Conservation (phyloP, 1,140 invertebrate species). For the Ceratina japonica region DNA sequence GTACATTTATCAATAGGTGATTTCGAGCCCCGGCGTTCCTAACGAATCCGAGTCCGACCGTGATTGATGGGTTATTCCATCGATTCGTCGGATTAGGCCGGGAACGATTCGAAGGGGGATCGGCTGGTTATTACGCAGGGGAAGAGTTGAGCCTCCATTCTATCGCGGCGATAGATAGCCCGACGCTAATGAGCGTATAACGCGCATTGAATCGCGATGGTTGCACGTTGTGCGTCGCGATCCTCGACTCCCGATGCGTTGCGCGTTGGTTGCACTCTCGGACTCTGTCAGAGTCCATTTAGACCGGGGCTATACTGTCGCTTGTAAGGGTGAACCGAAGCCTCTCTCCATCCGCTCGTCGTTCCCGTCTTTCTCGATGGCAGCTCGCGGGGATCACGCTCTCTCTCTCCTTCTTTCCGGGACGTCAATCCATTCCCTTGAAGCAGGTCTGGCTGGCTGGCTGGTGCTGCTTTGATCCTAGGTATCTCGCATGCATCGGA, state of each 20-base stretch:
- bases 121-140: slow-evolving; percentile 52
- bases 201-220: slow-evolving; percentile 57
- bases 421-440: slow-evolving; percentile 8
- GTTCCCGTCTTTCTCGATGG: slow-evolving; percentile 2
- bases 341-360: not conserved
- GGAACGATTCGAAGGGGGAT: slow-evolving; percentile 59
- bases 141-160: slow-evolving; percentile 38
- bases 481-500: slow-evolving; percentile 35
- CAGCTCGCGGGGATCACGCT: not conserved
- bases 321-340: slow-evolving; percentile 14
- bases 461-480: slow-evolving; percentile 37
- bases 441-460: slow-evolving; percentile 3
- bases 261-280: not conserved
- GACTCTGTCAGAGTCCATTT: slow-evolving; percentile 53
- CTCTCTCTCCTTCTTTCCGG: slow-evolving; percentile 11
- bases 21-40: slow-evolving; percentile 52
- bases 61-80: slow-evolving; percentile 60
- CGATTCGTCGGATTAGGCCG: slow-evolving; percentile 56
- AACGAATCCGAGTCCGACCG: slow-evolving; percentile 51
- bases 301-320: slow-evolving; percentile 13
- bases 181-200: slow-evolving; percentile 63
- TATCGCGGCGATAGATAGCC: slow-evolving; percentile 35
- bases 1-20: slow-evolving; percentile 63
- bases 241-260: not conserved
- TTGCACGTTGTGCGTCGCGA: slow-evolving; percentile 12